Base-by-base conservation (phyloP, 2,888 invertebrate species). In the Pelosia muscerda region DNA sequence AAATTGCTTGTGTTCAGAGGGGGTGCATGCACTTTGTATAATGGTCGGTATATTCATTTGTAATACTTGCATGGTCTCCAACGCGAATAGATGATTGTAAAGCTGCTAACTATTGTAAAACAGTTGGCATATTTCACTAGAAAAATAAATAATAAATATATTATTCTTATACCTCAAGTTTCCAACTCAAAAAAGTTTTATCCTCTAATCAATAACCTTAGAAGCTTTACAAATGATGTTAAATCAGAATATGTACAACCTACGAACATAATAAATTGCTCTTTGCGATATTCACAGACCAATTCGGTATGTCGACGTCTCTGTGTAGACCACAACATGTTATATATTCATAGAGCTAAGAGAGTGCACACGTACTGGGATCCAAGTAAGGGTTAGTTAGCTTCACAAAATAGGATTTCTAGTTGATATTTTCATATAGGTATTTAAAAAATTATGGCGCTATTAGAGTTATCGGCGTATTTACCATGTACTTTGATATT, bases 261-360 rank as follows among this genome's bases (percentile, higher is more conserved):
- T n/a, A n/a, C n/a, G 49, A 49, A 49, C n/a, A 49, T 49, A 49
- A 49, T n/a, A n/a, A n/a, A 49, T 49, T n/a, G n/a, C 49, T 49
- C 49, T 49, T n/a, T 49, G 49, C 49, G 49, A 8, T 49, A 49
- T 49, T n/a, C 49, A 49, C 42, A 42, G 6, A 3, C 49, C 19
- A 49, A 49, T 49, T 49, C 5, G 9, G 19, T 49, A 49, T 10
- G 31, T 1, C 31, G 31, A 28, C 19, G 42, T 42, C 9, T 19
- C 49, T n/a, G n/a, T n/a, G 49, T 49, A 49, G 49, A 49, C 49
- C 49, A 49, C 49, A 31, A 31, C 31, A 49, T 49, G 49, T 49
- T 49, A 49, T 49, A 49, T 49, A 49, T 49, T 49, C 49, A 42
- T 42, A 19, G 19, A 49, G 49, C 19, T 49, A 42, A 42, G 49